These are phyloP conservation scores for Takifugu flavidus DNA, from an alignment of 2,113 vertebrate genomes.

Conservation along the genomic window DNA sequence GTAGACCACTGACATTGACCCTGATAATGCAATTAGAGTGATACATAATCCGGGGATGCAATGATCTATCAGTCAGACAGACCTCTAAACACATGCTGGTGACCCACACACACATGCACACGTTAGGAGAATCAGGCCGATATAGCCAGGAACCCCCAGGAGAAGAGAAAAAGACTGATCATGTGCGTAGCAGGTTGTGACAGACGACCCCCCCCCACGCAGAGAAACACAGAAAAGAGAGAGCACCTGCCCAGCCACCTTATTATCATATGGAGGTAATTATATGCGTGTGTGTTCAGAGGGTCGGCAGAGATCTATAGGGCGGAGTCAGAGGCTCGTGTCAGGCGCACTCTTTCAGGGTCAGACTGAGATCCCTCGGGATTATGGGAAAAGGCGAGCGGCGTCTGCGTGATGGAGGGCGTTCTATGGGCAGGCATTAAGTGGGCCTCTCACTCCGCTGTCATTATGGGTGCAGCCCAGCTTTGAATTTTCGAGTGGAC, in stretches of 20 bases:
- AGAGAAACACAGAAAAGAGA: slow-evolving; percentile 19
- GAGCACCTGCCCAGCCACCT: slow-evolving; percentile 73
- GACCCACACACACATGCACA: slow-evolving; percentile 2
- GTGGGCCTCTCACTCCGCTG: slow-evolving; percentile 56
- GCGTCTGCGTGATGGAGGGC: slow-evolving; percentile 31
- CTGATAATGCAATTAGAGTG: slow-evolving; percentile 59
- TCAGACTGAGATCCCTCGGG: slow-evolving; percentile 54
- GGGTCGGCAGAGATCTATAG: slow-evolving; percentile 18
- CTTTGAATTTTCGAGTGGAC: slow-evolving; percentile 75
- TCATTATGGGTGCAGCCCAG: slow-evolving; percentile 44
- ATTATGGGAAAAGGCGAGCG: slow-evolving; percentile 57
- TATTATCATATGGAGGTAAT: slow-evolving; percentile 33
- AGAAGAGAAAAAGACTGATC: slow-evolving; percentile 53
- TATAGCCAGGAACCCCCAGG: slow-evolving; percentile 50
- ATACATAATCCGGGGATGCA: slow-evolving; percentile 73
- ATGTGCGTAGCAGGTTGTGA: slow-evolving; percentile 57
- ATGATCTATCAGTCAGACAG: slow-evolving; percentile 52
- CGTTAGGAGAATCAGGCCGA: neutral
- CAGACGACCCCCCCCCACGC: slow-evolving; percentile 51
- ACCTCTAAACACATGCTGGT: slow-evolving; percentile 15
- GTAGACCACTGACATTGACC: slow-evolving; percentile 45
- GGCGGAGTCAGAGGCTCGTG: slow-evolving; percentile 62
- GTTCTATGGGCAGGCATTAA: slow-evolving; percentile 66
- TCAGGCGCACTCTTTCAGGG: slow-evolving; percentile 68
- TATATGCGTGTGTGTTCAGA: slow-evolving; percentile 32